Evolutionary conservation across 2,888 invertebrate species (phyloP), one percentile per base, ranked within the genome.

Genomic region (Meandrusa payeni): DNA sequence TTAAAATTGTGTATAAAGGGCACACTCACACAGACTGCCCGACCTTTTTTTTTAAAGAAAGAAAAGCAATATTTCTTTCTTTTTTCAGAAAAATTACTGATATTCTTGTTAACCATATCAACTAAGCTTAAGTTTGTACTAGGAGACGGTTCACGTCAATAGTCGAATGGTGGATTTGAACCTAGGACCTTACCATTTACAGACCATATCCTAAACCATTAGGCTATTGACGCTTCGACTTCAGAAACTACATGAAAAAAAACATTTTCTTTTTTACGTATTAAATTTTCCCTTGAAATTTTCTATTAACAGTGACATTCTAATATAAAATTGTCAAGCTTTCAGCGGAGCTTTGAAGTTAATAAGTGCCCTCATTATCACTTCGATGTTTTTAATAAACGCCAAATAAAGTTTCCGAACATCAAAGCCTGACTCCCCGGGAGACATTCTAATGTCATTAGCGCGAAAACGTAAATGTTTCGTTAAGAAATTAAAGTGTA

Each of bases 341-440:
- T 19, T 31, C 31, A 4, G 15, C 10, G 31, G 10, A 10, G 9
- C 31, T 10, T 17, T 17, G 17, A 29, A 3, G 7, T 31, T 17
- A 31, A 31, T 31, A 17, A 31, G 5, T 1, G 10, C 7, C 5
- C 17, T 31, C 31, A 31, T 31, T 31, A 31, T 31, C 31, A 31
- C 31, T 31, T 19, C 9, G 10, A 31, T 31, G 31, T 31, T 31
- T 17, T 31, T 31, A 31, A 31, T 31, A 31, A 31, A 9, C 17
- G 17, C 4, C 31, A 28, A 28, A 7, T 6, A 31, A 31, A 29
- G 9, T 29, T 31, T 6, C 9, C 19, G 19, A 31, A 31, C 31
- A 31, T 31, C 31, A 31, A 31, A 31, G 31, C 3, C n/a, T 6
- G 15, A 10, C 7, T n/a, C 2, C 7, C 23, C 7, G 10, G 27